Base-by-base conservation (phyloP, 2,797 vertebrate genomes). In the Coreius guichenoti region DNA sequence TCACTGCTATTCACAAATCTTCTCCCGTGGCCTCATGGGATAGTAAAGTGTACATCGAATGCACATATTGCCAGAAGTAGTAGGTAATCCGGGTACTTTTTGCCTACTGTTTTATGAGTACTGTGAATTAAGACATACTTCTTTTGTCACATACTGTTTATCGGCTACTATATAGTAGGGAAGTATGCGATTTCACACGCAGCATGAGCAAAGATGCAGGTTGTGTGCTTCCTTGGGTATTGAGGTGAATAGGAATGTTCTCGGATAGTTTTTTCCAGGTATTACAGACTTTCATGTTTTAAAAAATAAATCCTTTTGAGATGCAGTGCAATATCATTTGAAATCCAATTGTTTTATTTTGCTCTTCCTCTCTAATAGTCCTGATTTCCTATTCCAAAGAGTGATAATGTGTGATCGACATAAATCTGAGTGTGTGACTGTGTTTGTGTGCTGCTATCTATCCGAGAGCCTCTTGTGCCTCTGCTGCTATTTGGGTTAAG, bases 381-480 rank as follows among this genome's bases (percentile, higher is more conserved):
- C 63, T 51, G 58, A 65, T 83, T 29, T 75, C 31, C n/a, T 74
- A 61, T 74, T 74, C 14, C 61, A 49, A 8, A 68, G 45, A 49
- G 56, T 39, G n/a, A 88, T 85, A 39, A 58, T 72, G 54, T 29
- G 23, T 83, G 67, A 84, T 49, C 5, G 13, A 26, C 90, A 90
- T 93, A 93, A 93, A 93, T 92, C 89, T 91, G 36, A 89, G 78
- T 86, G 89, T 90, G 88, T 83, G 89, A 88, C 89, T 23, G 49
- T 23, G 77, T 70, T 23, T 58, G 69, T 83, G 26, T 7, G 3
- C 21, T 19, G 39, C 23, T 49, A 33, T 83, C 23, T 54, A 83
- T 16, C 47, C 6, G 74, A 89, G 87, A 89, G 54, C 63, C 51
- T 54, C 80, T 17, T 29, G 31, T 70, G 68, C 65, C 65, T 51